These are phyloP conservation scores for Leuciscus idus DNA, from an alignment of 2,113 vertebrate genomes.

Conservation along the genomic window DNA sequence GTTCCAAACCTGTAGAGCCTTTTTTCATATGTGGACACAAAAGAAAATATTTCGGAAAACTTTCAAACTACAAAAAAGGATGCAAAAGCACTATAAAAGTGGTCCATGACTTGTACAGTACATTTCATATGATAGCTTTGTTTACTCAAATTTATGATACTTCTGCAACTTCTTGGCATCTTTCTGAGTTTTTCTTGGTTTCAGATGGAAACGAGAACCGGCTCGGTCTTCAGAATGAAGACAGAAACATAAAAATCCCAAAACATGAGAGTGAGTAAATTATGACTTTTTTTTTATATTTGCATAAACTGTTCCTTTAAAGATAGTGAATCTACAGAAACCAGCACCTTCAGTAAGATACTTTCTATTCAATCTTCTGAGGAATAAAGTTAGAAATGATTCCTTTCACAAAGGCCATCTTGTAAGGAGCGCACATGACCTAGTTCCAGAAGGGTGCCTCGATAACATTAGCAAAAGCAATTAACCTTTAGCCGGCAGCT, in stretches of 20 bases:
- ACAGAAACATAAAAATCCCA: not conserved
- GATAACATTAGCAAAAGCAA: slow-evolving; percentile 62
- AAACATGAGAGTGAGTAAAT: not conserved
- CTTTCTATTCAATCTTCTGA: slow-evolving; percentile 21
- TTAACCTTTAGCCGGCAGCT: slow-evolving; percentile 62
- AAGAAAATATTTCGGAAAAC: not conserved
- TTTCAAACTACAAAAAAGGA: too few relatives aligned
- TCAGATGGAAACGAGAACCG: not conserved
- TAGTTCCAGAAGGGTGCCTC: slow-evolving; percentile 51
- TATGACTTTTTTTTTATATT: not conserved
- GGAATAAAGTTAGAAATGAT: slow-evolving; percentile 37
- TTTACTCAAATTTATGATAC: not conserved
- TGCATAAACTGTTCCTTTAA: not conserved
- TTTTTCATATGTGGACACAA: not conserved
- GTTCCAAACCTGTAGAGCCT: not conserved
- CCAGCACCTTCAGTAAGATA: not conserved
- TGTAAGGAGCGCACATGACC: slow-evolving; percentile 51
- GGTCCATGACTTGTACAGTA: too few relatives aligned
- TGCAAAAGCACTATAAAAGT: not conserved
- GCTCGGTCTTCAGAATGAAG: not conserved
- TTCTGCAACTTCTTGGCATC: not conserved
- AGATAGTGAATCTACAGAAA: not conserved
- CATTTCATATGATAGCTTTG: not conserved
- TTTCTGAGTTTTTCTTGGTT: too few relatives aligned
- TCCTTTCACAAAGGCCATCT: slow-evolving; percentile 48